phyloP scores from a whole-genome alignment of 2,888 invertebrate genomes.

The Plebejus argus region DNA sequence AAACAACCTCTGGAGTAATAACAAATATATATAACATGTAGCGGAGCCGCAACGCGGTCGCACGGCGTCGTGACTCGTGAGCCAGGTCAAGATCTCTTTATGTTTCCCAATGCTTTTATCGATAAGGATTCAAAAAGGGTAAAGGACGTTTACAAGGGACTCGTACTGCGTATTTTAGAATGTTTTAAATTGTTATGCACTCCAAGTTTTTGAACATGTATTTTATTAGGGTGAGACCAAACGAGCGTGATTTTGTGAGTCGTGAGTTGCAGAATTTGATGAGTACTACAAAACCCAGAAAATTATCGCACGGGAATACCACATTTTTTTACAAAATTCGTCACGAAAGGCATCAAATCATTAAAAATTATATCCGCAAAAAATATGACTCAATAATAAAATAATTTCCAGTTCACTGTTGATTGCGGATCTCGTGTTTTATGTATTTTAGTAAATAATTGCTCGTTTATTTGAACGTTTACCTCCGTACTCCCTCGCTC shows the following conservation, averaged over 20 bases:
- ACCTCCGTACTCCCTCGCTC: not conserved
- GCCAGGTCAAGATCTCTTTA: conserved; percentile 27
- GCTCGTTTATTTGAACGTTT: not conserved
- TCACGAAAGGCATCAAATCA: no score
- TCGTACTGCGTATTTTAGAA: not conserved
- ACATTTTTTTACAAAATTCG: no score
- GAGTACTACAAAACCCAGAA: no score
- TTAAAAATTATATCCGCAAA: no score
- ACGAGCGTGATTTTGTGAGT: no score
- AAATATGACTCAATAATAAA: not conserved
- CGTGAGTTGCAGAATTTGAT: no score
- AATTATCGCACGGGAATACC: no score
- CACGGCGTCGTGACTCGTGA: not conserved
- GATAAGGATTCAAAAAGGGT: conserved; percentile 27
- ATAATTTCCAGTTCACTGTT: not conserved
- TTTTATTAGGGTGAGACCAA: no score
- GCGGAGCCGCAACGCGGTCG: not conserved
- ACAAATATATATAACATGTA: conserved; percentile 10
- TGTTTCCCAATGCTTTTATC: conserved; percentile 27
- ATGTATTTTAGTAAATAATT: not conserved
- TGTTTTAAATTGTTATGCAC: not conserved
- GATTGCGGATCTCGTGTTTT: not conserved
- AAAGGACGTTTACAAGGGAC: not conserved
- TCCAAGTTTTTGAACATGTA: not conserved
- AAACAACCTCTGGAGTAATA: conserved; percentile 25